phyloP scores from a whole-genome alignment of 2,113 vertebrate species.

The Pycnonotus jocosus region DNA sequence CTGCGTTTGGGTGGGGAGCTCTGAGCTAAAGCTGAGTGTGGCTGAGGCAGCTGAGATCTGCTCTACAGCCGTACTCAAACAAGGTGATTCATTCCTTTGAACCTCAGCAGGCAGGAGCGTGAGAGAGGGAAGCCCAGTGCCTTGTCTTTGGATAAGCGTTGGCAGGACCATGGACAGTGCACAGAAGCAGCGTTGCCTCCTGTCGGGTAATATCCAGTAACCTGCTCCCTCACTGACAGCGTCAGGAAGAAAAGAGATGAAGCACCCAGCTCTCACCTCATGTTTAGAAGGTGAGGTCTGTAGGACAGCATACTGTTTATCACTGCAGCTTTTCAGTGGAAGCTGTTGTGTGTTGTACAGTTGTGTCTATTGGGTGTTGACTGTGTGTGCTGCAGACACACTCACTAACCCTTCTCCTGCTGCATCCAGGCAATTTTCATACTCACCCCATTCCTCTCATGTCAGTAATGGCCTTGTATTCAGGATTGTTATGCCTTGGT shows the following conservation, averaged over 20 bases:
- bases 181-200: not conserved
- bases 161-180: fast-evolving
- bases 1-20: not conserved
- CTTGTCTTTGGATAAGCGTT: fast-evolving
- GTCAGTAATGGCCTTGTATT: not conserved
- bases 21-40: not conserved
- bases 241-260: fast-evolving
- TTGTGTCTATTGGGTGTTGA: fast-evolving
- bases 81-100: fast-evolving
- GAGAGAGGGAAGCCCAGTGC: not conserved
- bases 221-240: not conserved
- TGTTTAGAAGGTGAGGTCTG: not conserved
- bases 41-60: not conserved
- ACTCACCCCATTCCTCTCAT: fast-evolving
- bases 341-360: not conserved
- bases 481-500: not conserved
- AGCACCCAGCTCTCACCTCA: not conserved
- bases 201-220: not conserved
- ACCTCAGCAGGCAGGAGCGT: not conserved
- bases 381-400: not conserved
- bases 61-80: not conserved
- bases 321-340: not conserved
- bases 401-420: not conserved
- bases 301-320: not conserved
- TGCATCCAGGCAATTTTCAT: not conserved